These are phyloP conservation scores for Arrhopalites spinosus DNA, from an alignment of 2,888 invertebrate species.

Conservation along the genomic window DNA sequence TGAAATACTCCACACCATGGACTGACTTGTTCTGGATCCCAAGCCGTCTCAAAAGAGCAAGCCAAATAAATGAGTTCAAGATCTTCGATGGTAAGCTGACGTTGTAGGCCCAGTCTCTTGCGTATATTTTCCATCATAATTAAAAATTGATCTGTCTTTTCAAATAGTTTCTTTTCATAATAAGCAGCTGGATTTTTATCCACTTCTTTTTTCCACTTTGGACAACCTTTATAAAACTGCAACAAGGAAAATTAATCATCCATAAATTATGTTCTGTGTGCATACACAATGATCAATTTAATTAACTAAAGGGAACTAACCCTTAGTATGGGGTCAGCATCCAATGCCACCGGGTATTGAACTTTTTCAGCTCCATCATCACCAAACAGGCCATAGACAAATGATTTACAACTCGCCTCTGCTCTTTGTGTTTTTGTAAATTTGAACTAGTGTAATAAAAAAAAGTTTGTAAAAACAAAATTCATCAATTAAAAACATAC, in stretches of 20 bases:
- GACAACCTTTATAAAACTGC: slow-evolving; percentile 79
- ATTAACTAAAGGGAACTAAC: slow-evolving; percentile 59
- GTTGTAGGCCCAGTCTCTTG: slow-evolving; percentile 66
- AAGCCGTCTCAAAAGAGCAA: slow-evolving; percentile 82
- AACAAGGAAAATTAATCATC: not conserved
- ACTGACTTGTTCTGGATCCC: slow-evolving; percentile 68
- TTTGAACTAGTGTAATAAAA: slow-evolving; percentile 66
- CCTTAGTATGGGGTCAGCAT: slow-evolving; percentile 70
- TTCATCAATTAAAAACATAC: not conserved
- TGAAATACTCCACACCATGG: slow-evolving; percentile 82
- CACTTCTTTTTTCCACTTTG: slow-evolving; percentile 71
- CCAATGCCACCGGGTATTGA: slow-evolving; percentile 68
- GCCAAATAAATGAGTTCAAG: slow-evolving; percentile 67
- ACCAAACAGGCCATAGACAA: slow-evolving; percentile 77
- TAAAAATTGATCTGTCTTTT: slow-evolving; percentile 40
- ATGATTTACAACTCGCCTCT: slow-evolving; percentile 74
- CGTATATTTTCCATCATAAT: slow-evolving; percentile 62
- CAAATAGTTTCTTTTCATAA: slow-evolving; percentile 54
- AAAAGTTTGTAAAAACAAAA: slow-evolving; percentile 55
- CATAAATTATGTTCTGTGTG: not conserved
- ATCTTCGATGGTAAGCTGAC: slow-evolving; percentile 60
- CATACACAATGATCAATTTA: too few species aligned
- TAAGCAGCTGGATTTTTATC: slow-evolving; percentile 61
- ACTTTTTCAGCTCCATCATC: slow-evolving; percentile 67
- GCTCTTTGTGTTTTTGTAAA: slow-evolving; percentile 79